phyloP scores from a whole-genome alignment of 2,888 invertebrate species.

The Lymantria dispar region DNA sequence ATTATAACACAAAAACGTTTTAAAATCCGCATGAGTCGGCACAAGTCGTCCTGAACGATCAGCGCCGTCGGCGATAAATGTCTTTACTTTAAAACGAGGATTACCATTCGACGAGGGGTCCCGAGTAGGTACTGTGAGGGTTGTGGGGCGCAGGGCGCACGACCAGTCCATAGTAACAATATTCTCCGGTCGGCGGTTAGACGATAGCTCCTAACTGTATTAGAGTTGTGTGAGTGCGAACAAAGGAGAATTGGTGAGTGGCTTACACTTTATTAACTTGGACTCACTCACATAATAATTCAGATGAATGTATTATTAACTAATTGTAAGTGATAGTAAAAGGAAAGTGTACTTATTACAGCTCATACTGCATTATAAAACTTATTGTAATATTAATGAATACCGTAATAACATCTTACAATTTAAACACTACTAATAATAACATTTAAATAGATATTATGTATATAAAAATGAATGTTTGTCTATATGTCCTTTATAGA shows the following conservation, averaged over 20 bases:
- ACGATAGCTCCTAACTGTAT: constrained; percentile 12
- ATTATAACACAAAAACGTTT: constrained; percentile 5
- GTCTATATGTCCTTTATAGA: too few species aligned
- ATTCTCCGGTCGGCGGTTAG: constrained; percentile 26
- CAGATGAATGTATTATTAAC: too few species aligned
- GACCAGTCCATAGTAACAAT: constrained; percentile 18
- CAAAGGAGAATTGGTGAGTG: neutral
- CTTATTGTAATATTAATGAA: too few species aligned
- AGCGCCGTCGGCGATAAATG: constrained; percentile 47
- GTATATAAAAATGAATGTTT: too few species aligned
- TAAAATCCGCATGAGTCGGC: constrained; percentile 8
- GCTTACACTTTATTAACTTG: too few species aligned
- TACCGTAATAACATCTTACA: too few species aligned
- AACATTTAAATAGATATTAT: too few species aligned
- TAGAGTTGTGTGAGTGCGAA: constrained; percentile 4
- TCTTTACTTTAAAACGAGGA: constrained; percentile 60
- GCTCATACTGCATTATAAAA: too few species aligned
- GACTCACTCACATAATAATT: too few species aligned
- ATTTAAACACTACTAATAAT: too few species aligned
- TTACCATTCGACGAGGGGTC: constrained; percentile 33
- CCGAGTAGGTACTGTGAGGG: constrained; percentile 10
- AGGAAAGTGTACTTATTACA: too few species aligned
- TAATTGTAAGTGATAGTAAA: too few species aligned
- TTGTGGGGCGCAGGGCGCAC: neutral
- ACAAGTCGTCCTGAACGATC: constrained; percentile 13